Percentiles rank a stretch among this genome's conserved stretches.
Conservation (phyloP, 2,888 invertebrate genomes). For the Ligdia adustata region DNA sequence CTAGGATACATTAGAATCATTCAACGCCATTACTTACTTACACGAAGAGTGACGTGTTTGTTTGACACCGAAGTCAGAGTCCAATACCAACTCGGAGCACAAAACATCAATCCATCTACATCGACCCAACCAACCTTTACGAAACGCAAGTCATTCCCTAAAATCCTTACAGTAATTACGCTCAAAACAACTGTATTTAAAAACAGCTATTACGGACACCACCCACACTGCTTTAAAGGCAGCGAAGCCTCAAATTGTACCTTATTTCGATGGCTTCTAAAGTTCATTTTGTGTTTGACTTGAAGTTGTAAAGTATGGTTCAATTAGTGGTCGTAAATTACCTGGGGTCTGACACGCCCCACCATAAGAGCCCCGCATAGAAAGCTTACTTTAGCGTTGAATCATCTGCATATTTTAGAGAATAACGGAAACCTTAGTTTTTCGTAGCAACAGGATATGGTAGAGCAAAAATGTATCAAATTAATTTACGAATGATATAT, state of each 20-base stretch:
- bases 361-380: slow-evolving; percentile 30
- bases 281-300: neutral
- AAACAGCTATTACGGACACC: slow-evolving; percentile 34
- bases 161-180: slow-evolving; percentile 28
- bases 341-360: slow-evolving; percentile 32
- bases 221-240: slow-evolving; percentile 25
- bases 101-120: slow-evolving; percentile 16
- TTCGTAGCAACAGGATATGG: too few species aligned
- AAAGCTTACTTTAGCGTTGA: slow-evolving; percentile 17
- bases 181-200: slow-evolving; percentile 30
- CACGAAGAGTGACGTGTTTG: too few species aligned
- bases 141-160: slow-evolving; percentile 25
- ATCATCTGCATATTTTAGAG: slow-evolving; percentile 22
- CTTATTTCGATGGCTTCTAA: slow-evolving; percentile 8
- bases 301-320: slow-evolving; percentile 13
- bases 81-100: too few species aligned
- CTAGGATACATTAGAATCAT: too few species aligned
- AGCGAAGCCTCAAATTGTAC: neutral
- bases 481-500: too few species aligned
- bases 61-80: too few species aligned
- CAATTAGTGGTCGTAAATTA: slow-evolving; percentile 35
- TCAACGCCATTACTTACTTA: too few species aligned
- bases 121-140: slow-evolving; percentile 7
- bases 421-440: too few species aligned
- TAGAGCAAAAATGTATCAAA: too few species aligned